Conservation (phyloP, 1,140 invertebrate species). For the Dufourea novaeangliae region DNA sequence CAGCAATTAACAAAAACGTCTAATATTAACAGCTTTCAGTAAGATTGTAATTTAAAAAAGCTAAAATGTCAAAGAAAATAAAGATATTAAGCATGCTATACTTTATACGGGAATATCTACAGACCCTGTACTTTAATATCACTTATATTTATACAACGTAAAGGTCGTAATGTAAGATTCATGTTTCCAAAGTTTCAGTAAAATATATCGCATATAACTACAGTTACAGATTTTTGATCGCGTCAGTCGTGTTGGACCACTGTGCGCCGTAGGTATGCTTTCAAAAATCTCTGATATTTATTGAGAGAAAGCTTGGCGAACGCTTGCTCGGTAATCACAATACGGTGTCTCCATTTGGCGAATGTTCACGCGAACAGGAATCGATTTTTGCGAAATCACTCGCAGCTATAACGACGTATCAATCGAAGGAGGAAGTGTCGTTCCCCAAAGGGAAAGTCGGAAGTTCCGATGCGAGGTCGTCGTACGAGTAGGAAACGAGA, state of each 20-base stretch:
- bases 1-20: too few relatives aligned
- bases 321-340: constrained; percentile 14
- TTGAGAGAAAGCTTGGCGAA: constrained; percentile 20
- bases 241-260: background rate
- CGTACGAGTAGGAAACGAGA: constrained; percentile 50
- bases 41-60: too few relatives aligned
- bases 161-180: too few relatives aligned
- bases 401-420: constrained; percentile 13
- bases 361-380: constrained; percentile 3
- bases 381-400: constrained; percentile 41
- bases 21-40: too few relatives aligned
- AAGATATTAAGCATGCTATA: too few relatives aligned
- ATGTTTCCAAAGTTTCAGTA: too few relatives aligned
- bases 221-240: too few relatives aligned
- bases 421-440: constrained; percentile 60
- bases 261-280: background rate
- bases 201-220: too few relatives aligned
- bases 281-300: background rate
- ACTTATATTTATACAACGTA: too few relatives aligned
- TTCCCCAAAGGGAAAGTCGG: constrained; percentile 62
- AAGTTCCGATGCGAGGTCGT: constrained; percentile 57
- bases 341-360: background rate
- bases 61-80: too few relatives aligned
- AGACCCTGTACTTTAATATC: too few relatives aligned
- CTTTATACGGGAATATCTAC: too few relatives aligned